Conservation (phyloP, 2,113 vertebrate species). For the Terrapene triunguis region DNA sequence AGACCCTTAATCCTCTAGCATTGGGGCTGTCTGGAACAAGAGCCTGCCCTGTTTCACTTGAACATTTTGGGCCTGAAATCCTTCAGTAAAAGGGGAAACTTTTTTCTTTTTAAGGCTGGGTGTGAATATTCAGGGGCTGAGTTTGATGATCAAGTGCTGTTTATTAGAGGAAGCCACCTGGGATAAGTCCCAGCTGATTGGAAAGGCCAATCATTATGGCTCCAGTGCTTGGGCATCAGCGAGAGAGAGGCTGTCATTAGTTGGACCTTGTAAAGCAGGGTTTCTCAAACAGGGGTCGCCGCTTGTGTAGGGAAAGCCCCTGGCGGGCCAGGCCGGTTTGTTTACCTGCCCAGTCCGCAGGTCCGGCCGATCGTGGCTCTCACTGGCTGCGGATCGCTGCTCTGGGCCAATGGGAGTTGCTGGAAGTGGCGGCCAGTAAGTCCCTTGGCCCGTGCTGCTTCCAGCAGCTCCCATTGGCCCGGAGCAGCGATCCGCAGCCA, state of each 20-base stretch:
- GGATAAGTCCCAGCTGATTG: neutral
- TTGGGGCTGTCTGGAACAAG: neutral
- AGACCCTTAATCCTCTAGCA: neutral
- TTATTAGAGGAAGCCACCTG: accelerated
- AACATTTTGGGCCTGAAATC: neutral
- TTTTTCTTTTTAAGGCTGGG: accelerated
- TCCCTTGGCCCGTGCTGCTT: no score
- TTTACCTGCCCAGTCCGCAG: no score
- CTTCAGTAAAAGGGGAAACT: neutral
- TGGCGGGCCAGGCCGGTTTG: no score
- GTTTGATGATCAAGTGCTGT: neutral
- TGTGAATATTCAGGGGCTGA: neutral
- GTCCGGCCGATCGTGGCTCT: no score
- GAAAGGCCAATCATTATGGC: neutral
- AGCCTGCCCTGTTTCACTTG: neutral
- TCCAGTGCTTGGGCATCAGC: neutral
- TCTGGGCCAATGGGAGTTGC: no score
- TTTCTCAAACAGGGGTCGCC: no score
- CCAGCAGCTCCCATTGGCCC: no score
- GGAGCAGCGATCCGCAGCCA: no score
- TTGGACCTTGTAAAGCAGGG: neutral
- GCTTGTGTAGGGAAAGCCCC: no score
- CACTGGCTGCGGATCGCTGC: no score
- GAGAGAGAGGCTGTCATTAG: neutral
- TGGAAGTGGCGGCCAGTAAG: no score